These are phyloP conservation scores for Hipposideros larvatus DNA, from an alignment of 2,797 vertebrate genomes.

Conservation along the genomic window DNA sequence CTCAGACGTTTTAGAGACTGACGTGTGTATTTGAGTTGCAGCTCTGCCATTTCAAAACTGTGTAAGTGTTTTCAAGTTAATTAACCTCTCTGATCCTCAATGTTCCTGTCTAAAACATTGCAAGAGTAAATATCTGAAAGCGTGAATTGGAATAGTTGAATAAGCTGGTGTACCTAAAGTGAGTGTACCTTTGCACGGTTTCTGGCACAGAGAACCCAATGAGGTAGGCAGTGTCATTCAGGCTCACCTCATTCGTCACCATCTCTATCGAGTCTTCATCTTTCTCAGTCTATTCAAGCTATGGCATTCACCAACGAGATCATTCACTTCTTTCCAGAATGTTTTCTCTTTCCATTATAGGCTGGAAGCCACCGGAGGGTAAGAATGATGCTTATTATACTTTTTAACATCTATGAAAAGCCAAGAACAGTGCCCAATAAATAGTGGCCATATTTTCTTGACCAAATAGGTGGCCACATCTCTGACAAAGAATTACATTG, in stretches of 20 bases:
- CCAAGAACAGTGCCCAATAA: neutral
- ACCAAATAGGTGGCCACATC: neutral
- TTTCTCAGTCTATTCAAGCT: neutral
- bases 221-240: rapidly evolving
- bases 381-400: neutral
- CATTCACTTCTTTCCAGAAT: neutral
- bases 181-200: neutral
- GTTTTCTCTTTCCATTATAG: neutral
- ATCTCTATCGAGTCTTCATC: neutral
- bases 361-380: neutral
- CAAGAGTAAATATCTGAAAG: neutral
- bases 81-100: neutral
- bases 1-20: neutral
- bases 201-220: neutral
- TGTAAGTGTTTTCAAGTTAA: slow-evolving; percentile 9
- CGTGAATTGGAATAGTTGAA: neutral
- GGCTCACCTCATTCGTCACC: too few relatives aligned
- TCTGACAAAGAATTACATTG: neutral
- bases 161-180: neutral
- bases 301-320: neutral
- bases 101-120: neutral
- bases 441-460: neutral
- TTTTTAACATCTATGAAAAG: neutral
- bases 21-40: neutral
- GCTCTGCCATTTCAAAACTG: neutral